A percentile compares a stretch with the other conserved stretches of the same genome.
phyloP scores from a whole-genome alignment of 1,140 invertebrate genomes.

The Lutraria rhynchaena region DNA sequence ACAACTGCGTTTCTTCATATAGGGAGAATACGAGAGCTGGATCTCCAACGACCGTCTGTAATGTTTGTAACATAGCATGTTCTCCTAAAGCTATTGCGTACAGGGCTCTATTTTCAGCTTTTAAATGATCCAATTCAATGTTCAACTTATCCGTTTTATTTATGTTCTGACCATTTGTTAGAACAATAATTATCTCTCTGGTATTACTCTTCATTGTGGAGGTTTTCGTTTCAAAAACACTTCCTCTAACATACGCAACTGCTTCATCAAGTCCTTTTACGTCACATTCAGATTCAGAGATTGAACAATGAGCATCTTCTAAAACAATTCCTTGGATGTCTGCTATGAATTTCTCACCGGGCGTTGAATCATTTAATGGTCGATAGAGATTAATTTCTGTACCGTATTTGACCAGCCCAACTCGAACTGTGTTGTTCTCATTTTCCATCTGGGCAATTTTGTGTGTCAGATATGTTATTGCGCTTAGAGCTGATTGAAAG shows the following conservation, averaged over 20 bases:
- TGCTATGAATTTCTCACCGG: neutral
- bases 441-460: conserved; percentile 5
- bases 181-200: conserved; percentile 2
- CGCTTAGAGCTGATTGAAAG: conserved; percentile 9
- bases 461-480: conserved; percentile 3
- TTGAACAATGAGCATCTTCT: neutral
- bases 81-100: neutral
- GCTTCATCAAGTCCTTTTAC: neutral
- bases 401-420: conserved; percentile 11
- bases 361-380: neutral
- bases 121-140: neutral
- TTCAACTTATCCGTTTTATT: neutral
- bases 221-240: neutral
- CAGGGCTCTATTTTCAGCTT: neutral
- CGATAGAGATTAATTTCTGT: neutral
- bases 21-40: neutral
- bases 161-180: neutral
- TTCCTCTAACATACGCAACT: neutral
- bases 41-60: conserved; percentile 1
- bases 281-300: neutral
- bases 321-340: neutral
- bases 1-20: neutral
- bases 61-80: neutral
- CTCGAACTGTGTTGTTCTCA: conserved; percentile 1
- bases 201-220: neutral